Percentiles rank a stretch among this genome's conserved stretches.
Conservation (phyloP, 2,888 invertebrate genomes). For the Epistrophella euchroma region DNA sequence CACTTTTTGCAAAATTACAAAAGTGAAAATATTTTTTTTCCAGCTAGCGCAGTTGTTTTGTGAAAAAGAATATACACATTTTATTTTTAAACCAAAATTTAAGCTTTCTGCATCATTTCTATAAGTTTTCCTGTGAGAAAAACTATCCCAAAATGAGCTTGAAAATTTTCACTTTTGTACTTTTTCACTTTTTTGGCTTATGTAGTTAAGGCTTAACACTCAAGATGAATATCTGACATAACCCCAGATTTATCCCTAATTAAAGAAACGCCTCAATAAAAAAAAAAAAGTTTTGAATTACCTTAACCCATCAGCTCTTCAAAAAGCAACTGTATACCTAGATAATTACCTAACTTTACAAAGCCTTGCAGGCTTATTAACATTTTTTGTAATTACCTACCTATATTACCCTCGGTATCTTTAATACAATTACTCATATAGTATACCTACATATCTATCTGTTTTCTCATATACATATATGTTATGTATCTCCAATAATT, state of each 20-base stretch:
- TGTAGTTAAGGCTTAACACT: not conserved
- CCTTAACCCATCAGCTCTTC: not conserved
- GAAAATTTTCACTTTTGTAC: too few relatives aligned
- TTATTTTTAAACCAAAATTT: too few relatives aligned
- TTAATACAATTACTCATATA: not conserved
- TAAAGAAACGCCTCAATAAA: not conserved
- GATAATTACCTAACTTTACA: constrained; percentile 7
- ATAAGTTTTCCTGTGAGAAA: too few relatives aligned
- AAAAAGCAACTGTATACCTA: not conserved
- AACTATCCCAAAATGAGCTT: too few relatives aligned
- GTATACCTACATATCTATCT: not conserved
- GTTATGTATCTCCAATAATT: constrained; percentile 3
- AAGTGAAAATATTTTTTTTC: too few relatives aligned
- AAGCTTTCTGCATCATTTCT: too few relatives aligned
- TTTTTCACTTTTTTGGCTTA: too few relatives aligned
- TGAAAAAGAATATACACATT: too few relatives aligned
- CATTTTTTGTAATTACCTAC: constrained; percentile 23
- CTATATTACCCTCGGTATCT: not conserved
- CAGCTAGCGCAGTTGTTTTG: too few relatives aligned
- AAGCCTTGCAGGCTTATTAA: constrained; percentile 10
- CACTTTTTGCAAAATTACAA: too few relatives aligned
- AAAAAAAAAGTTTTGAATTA: not conserved
- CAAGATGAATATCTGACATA: not conserved
- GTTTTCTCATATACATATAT: constrained; percentile 10
- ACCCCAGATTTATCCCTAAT: not conserved